Percentiles rank a stretch among this genome's conserved stretches.
These are phyloP conservation scores for Bovichtus variegatus DNA, from an alignment of 2,797 vertebrate species.

Conservation along the genomic window DNA sequence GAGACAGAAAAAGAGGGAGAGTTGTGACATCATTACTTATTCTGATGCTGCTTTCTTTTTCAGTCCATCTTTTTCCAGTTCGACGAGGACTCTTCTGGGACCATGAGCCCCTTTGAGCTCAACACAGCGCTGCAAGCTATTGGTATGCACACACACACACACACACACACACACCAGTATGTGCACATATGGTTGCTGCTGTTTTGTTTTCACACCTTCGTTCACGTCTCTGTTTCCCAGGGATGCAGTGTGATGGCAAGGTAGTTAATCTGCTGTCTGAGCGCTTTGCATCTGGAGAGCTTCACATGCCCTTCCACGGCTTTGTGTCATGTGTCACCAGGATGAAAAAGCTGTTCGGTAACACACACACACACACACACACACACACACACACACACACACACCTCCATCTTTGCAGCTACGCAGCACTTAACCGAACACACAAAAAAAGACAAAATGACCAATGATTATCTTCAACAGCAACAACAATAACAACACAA, in stretches of 20 bases:
- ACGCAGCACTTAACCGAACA: background rate
- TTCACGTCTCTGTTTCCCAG: slow-evolving; percentile 60
- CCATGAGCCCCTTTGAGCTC: slow-evolving; percentile 87
- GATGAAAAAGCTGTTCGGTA: slow-evolving; percentile 85
- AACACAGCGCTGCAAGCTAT: slow-evolving; percentile 76
- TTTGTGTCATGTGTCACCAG: slow-evolving; percentile 84
- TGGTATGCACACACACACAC: slow-evolving; percentile 65
- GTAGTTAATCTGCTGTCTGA: slow-evolving; percentile 80
- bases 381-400: background rate
- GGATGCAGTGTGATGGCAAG: slow-evolving; percentile 79
- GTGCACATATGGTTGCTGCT: background rate
- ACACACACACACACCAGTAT: slow-evolving; percentile 9
- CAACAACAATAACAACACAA: no score
- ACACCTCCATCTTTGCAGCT: background rate
- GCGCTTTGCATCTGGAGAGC: slow-evolving; percentile 82
- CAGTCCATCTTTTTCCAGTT: slow-evolving; percentile 82
- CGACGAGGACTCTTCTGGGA: slow-evolving; percentile 84
- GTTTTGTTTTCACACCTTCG: slow-evolving; percentile 15
- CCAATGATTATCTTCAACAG: background rate
- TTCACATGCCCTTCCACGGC: slow-evolving; percentile 77
- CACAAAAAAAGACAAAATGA: background rate
- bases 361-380: slow-evolving; percentile 33
- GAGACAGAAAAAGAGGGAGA: no score
- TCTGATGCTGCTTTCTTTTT: slow-evolving; percentile 23
- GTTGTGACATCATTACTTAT: background rate